These are phyloP conservation scores for Pyrrhia umbra DNA, from an alignment of 2,888 invertebrate genomes.

Conservation along the genomic window DNA sequence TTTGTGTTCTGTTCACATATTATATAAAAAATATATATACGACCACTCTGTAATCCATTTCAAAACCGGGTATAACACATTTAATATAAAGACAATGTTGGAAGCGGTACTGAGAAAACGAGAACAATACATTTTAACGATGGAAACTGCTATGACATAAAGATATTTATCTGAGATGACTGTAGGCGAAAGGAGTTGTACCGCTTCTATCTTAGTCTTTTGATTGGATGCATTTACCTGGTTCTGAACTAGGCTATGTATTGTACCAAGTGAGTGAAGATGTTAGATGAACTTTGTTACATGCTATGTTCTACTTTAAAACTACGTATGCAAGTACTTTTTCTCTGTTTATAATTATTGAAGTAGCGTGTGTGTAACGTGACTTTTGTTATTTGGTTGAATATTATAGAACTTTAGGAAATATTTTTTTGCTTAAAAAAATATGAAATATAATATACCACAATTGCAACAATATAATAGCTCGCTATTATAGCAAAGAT, in stretches of 20 bases:
- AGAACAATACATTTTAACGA: slow-evolving; percentile 57
- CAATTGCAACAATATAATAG: too few species aligned
- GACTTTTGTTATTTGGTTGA: too few species aligned
- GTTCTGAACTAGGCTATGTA: slow-evolving; percentile 52
- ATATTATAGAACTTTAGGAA: too few species aligned
- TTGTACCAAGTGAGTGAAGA: slow-evolving; percentile 24
- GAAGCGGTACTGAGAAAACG: slow-evolving; percentile 14
- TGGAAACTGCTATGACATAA: slow-evolving; percentile 48
- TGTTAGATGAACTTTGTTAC: slow-evolving; percentile 28
- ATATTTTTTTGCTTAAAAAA: too few species aligned
- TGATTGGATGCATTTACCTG: slow-evolving; percentile 63
- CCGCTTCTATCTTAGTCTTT: slow-evolving; percentile 49
- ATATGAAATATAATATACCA: not conserved
- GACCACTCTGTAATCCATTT: too few species aligned
- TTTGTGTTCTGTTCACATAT: too few species aligned
- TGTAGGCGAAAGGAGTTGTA: slow-evolving; percentile 28
- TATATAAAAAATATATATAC: too few species aligned
- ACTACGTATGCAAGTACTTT: too few species aligned
- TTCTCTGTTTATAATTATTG: too few species aligned
- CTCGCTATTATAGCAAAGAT: too few species aligned
- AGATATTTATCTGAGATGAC: slow-evolving; percentile 51
- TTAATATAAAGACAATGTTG: slow-evolving; percentile 43
- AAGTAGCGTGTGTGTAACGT: too few species aligned
- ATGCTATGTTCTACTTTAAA: too few species aligned
- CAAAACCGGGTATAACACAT: slow-evolving; percentile 15